Conservation (phyloP, 2,113 vertebrate species). For the Phodopus roborovskii region DNA sequence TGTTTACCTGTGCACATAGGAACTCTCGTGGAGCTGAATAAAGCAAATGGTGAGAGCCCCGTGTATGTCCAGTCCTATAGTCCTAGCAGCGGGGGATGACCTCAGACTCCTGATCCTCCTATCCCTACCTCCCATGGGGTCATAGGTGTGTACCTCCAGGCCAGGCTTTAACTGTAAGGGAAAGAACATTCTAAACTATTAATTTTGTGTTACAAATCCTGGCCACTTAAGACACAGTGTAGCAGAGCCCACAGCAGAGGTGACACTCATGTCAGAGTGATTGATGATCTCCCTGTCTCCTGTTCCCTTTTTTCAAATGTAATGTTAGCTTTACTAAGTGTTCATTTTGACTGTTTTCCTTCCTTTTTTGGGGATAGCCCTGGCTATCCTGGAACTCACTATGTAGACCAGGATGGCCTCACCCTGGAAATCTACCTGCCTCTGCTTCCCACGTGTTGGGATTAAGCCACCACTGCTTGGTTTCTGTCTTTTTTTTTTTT, state of each 20-base stretch:
- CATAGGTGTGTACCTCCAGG: neutral
- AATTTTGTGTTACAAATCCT: neutral
- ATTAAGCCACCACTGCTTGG: neutral
- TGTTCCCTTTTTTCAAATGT: neutral
- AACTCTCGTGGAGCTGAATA: conserved; percentile 97
- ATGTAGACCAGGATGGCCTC: neutral
- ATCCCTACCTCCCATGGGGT: neutral
- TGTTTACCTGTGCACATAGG: conserved; percentile 99
- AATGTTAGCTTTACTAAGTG: neutral
- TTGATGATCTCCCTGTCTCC: neutral
- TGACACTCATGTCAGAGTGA: neutral
- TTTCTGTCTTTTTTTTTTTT: neutral
- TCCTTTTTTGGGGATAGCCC: neutral
- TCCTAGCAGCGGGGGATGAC: neutral
- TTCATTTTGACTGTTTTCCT: neutral
- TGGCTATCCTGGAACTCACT: neutral
- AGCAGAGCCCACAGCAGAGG: neutral
- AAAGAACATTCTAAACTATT: neutral
- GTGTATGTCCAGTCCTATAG: too few species aligned
- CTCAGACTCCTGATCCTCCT: neutral
- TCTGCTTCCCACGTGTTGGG: neutral
- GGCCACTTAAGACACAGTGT: neutral
- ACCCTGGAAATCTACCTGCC: neutral
- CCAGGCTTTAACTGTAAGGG: neutral
- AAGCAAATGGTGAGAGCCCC: conserved; percentile 94